phyloP scores from a whole-genome alignment of 2,797 vertebrate species.

The Liasis olivaceus region DNA sequence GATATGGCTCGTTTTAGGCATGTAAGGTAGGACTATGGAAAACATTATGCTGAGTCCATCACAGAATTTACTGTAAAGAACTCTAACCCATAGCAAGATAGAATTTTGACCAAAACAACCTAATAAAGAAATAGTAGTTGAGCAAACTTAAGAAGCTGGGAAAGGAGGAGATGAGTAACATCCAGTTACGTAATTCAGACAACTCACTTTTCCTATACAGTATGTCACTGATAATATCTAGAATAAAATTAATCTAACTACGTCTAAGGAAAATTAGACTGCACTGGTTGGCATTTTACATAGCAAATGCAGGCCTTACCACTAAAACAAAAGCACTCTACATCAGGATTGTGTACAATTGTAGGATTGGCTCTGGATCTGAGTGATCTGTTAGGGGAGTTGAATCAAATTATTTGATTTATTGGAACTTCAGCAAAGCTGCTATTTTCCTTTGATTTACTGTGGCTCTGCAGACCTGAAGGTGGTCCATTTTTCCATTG shows the following conservation, averaged over 20 bases:
- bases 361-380: not conserved
- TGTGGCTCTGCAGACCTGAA: not conserved
- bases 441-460: not conserved
- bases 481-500: not conserved
- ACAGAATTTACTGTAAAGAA: not conserved
- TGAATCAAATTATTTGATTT: not conserved
- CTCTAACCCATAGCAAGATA: not conserved
- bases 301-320: not conserved
- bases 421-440: not conserved
- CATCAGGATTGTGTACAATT: not conserved
- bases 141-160: not conserved
- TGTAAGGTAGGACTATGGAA: not conserved
- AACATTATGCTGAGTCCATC: not conserved
- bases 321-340: not conserved
- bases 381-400: not conserved
- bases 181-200: not conserved
- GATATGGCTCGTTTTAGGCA: not conserved
- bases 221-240: not conserved
- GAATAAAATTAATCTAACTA: not conserved
- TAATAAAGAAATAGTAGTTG: not conserved
- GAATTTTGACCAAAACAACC: not conserved
- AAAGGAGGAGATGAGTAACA: not conserved
- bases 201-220: not conserved
- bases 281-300: not conserved
- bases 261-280: not conserved